Evolutionary conservation across 2,888 invertebrate species (phyloP), one percentile per base, ranked within the genome.

Genomic region (Criorhina ranunculi): DNA sequence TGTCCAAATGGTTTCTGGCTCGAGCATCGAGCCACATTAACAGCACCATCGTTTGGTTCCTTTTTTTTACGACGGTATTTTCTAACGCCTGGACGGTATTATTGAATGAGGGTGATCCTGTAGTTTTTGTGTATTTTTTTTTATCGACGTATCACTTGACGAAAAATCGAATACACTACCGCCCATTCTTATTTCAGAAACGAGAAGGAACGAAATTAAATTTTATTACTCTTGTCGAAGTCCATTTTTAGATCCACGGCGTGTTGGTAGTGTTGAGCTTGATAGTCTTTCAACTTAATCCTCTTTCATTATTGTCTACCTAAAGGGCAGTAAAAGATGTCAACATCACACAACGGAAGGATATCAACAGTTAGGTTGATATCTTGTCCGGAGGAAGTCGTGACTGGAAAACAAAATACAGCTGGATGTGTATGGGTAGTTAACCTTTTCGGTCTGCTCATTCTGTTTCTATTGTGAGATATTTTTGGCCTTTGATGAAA

Each of bases 361-460:
- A 79, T 67, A 79, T 79, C 79, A 79, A 83, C 73, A 79, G 83
- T 73, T 79, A 75, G 79, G 55, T 73, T 83, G 67, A 73, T 83
- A 60, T 72, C 72, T 66, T 66, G 73, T 79, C 55, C 64, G 79
- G 53, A 40, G 17, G 44, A 75, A 79, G 75, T 85, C 83, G 83
- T 85, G 83, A 75, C 79, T 75, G 57, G 83, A 64, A 79, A 79
- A 51, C 64, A 35, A 70, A 85, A 53, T 33, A 64, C 40, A 37
- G 49, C 15, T 57, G 49, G 67, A 24, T 53, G 12, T 31, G 33
- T 37, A 62, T 55, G 33, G 31, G 46, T 57, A 73, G 62, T 81
- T 73, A 67, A 66, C 59, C 69, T 64, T 64, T 62, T 81, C 8
- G 15, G 53, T 33, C 9, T n/a, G 11, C 8, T n/a, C 35, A 19